Evolutionary conservation across 2,113 vertebrate species (phyloP).

Genomic region (Podarcis cretensis): DNA sequence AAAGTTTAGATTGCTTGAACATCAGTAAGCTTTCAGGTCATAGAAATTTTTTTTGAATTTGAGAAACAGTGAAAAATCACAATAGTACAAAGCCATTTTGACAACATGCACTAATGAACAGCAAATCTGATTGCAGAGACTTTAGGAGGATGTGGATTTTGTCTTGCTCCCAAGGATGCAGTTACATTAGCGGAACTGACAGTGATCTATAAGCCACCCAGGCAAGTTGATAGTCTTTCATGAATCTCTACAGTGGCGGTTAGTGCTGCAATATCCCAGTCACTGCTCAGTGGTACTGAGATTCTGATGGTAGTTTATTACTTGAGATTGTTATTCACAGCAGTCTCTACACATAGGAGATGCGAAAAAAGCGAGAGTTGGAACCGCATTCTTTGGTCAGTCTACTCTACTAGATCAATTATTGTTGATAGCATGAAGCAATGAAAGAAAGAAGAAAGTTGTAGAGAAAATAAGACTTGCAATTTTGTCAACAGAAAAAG

Average conservation of each 20-base stretch:
- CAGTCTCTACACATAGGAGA: background rate
- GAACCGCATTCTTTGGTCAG: background rate
- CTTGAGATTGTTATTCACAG: background rate
- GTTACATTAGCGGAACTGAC: background rate
- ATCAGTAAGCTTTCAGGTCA: background rate
- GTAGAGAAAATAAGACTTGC: slow-evolving; percentile 2
- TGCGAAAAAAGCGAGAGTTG: slow-evolving; percentile 18
- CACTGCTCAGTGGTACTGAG: background rate
- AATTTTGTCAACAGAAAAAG: slow-evolving; percentile 10
- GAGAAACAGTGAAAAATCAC: background rate
- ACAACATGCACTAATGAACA: background rate
- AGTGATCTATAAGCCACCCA: background rate
- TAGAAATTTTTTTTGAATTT: background rate
- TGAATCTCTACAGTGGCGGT: background rate
- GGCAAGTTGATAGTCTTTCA: background rate
- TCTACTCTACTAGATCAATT: background rate
- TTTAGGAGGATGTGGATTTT: background rate
- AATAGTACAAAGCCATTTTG: background rate
- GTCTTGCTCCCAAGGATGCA: background rate
- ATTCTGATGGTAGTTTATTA: background rate
- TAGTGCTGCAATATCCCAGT: background rate
- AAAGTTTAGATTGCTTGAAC: background rate
- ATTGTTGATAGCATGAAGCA: background rate
- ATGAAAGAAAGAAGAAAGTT: background rate
- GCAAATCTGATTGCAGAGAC: background rate